phyloP scores from a whole-genome alignment of 2,797 vertebrate genomes.

The Cuculus canorus region DNA sequence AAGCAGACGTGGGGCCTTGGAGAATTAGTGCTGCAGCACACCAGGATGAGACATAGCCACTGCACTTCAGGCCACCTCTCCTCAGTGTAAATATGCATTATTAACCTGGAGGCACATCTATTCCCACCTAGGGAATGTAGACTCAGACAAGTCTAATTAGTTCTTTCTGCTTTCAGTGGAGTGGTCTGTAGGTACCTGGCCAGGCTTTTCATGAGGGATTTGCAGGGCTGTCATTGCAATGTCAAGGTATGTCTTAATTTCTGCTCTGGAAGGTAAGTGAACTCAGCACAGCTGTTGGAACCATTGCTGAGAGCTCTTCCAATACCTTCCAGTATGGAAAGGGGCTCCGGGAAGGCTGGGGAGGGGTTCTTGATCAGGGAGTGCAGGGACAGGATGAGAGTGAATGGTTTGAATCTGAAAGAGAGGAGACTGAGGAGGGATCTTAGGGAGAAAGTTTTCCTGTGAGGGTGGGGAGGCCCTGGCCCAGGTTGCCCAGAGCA shows the following conservation, averaged over 20 bases:
- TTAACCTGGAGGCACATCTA: neutral
- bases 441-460: no score
- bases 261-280: neutral
- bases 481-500: no score
- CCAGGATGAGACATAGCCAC: neutral
- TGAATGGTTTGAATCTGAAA: no score
- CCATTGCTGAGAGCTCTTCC: neutral
- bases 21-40: neutral
- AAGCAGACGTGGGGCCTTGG: rapidly evolving
- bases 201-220: neutral
- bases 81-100: neutral
- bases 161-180: neutral
- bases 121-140: neutral
- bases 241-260: neutral
- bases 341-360: no score
- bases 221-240: neutral
- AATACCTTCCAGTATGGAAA: no score
- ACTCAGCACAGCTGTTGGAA: neutral
- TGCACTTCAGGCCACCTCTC: neutral
- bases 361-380: no score
- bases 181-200: neutral
- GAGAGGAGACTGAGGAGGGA: no score
- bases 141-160: neutral
- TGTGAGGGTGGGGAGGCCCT: no score
- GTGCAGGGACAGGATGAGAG: no score